Percentiles rank a stretch among this genome's conserved stretches.
phyloP scores from a whole-genome alignment of 2,113 vertebrate species.

The Mixornis gularis region DNA sequence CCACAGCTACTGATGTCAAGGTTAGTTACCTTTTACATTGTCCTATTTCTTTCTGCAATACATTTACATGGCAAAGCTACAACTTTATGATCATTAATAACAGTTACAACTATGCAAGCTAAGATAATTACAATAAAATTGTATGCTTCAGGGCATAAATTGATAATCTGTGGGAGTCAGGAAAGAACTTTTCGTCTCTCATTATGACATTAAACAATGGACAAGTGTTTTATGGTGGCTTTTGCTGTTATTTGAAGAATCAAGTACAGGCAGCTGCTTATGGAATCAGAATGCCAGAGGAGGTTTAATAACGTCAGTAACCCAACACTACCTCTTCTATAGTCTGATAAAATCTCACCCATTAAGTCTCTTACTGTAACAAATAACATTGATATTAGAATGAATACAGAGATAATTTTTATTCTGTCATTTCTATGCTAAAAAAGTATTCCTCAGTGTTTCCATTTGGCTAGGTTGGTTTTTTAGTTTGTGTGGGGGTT shows the following conservation, averaged over 20 bases:
- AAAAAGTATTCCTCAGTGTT: not conserved
- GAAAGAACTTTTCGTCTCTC: not conserved
- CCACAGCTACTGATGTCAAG: not conserved
- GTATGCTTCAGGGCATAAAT: constrained; percentile 9
- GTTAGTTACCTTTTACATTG: constrained; percentile 17
- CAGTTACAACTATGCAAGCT: not conserved
- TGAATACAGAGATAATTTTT: not conserved
- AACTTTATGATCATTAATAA: constrained; percentile 31
- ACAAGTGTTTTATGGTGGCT: not conserved
- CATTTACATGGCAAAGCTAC: constrained; percentile 7
- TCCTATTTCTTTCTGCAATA: not conserved
- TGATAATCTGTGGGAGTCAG: not conserved
- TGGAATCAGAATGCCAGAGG: not conserved
- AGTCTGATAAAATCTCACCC: not conserved
- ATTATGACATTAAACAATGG: not conserved
- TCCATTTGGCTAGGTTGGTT: not conserved
- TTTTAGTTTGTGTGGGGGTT: too few relatives aligned
- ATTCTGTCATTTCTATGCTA: not conserved
- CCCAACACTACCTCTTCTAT: not conserved
- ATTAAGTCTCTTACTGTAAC: not conserved
- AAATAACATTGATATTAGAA: not conserved
- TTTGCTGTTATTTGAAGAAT: not conserved
- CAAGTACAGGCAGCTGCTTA: not conserved
- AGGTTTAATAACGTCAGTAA: not conserved
- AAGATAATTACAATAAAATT: constrained; percentile 16